Evolutionary conservation across 2,888 invertebrate species (phyloP).

Genomic region (Noctua fimbriata): DNA sequence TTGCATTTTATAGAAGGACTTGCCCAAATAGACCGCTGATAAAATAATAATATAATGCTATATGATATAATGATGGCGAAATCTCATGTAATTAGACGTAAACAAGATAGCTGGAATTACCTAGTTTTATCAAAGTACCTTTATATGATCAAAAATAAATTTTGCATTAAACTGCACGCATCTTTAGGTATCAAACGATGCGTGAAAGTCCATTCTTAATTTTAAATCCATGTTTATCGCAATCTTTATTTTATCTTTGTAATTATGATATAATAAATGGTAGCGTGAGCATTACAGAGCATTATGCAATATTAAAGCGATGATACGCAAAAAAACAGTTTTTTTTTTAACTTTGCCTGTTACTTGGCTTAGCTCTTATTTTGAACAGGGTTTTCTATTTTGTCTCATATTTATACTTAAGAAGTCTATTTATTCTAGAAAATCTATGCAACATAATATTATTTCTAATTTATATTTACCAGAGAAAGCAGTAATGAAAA

Average conservation of each 20-base stretch:
- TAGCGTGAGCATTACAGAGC: too few species aligned
- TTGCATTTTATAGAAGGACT: neutral
- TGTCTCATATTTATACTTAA: slow-evolving; percentile 16
- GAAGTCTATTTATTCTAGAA: slow-evolving; percentile 46
- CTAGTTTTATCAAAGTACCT: slow-evolving; percentile 19
- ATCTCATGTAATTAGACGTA: neutral
- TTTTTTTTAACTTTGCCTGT: slow-evolving; percentile 6
- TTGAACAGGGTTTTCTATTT: neutral
- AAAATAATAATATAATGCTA: too few species aligned
- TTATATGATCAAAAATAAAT: neutral
- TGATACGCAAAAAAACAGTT: neutral
- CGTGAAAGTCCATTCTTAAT: neutral
- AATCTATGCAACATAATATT: slow-evolving; percentile 27
- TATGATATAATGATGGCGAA: neutral
- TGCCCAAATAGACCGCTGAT: neutral
- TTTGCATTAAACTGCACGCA: slow-evolving; percentile 7
- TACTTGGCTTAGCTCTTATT: slow-evolving; percentile 4
- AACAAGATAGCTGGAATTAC: slow-evolving; percentile 9
- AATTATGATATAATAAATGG: neutral
- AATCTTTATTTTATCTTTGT: neutral
- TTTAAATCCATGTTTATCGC: neutral
- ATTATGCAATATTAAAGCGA: neutral
- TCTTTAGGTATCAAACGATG: neutral
- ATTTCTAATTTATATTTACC: slow-evolving; percentile 45
- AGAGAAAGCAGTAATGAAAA: slow-evolving; percentile 43